Conservation (phyloP, 2,888 invertebrate genomes). For the Chrysina gloriosa region DNA sequence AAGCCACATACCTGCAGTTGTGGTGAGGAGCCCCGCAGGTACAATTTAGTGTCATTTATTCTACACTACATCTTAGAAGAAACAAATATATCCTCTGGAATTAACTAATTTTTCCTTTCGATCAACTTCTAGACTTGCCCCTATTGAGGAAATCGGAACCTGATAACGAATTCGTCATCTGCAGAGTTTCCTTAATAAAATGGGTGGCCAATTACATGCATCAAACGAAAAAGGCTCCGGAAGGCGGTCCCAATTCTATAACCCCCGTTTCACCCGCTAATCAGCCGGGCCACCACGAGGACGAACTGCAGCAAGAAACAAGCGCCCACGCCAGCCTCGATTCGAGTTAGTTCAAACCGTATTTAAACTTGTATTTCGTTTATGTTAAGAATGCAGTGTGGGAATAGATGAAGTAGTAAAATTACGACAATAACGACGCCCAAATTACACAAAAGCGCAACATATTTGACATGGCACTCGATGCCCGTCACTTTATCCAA, state of each 20-base stretch:
- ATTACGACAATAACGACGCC: too few species aligned
- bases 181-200: conserved; percentile 87
- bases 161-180: conserved; percentile 76
- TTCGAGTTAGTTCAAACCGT: conserved; percentile 65
- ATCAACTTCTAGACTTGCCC: conserved; percentile 75
- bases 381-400: too few species aligned
- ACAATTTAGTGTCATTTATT: too few species aligned
- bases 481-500: too few species aligned
- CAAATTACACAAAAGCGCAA: too few species aligned
- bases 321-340: conserved; percentile 71
- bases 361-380: conserved; percentile 10
- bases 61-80: not conserved
- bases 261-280: conserved; percentile 53
- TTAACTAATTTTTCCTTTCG: not conserved
- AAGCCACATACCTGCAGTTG: too few species aligned
- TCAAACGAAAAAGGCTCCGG: conserved; percentile 73
- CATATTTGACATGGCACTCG: too few species aligned
- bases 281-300: conserved; percentile 67
- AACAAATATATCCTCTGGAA: too few species aligned
- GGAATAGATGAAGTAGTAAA: too few species aligned
- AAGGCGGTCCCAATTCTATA: conserved; percentile 60
- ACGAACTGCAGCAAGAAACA: conserved; percentile 67
- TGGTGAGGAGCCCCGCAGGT: too few species aligned
- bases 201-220: conserved; percentile 91
- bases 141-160: conserved; percentile 77